Evolutionary conservation across 2,888 invertebrate species (phyloP), one percentile per base, ranked within the genome.

Genomic region (Balanococcus diminutus): DNA sequence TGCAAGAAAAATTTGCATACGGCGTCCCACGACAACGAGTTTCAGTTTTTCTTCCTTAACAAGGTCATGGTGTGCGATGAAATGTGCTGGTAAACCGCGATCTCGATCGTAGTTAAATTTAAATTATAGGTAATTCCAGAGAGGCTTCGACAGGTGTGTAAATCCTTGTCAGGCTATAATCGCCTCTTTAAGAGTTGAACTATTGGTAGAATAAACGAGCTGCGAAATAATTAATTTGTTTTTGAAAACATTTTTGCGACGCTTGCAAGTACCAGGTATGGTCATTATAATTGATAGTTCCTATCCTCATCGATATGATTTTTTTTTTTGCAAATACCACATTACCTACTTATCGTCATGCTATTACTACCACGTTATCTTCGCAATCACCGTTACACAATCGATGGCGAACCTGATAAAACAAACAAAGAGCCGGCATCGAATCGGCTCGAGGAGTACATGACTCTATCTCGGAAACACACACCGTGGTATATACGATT

Each of bases 111-210:
- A n/a, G n/a, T 51, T 51, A 51, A 51, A 51, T 51, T 51, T 8
- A 19, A 51, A 51, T 51, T 51, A 19, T 9, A 19, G n/a, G 19
- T 51, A 56, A 14, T 67, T 67, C 11, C 61, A 67, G 28, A 22
- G 11, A 67, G n/a, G 19, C 61, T 67, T 67, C 61, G 61, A 67
- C 61, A 67, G 61, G 61, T 67, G 61, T 28, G 28, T 67, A 51
- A 51, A 51, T 51, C 19, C 8, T 51, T 51, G n/a, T 51, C 19
- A 51, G 51, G 19, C 19, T 51, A n/a, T n/a, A 51, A 51, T 19
- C 9, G 19, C 51, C 19, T 51, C 19, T 11, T 28, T 11, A n/a
- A n/a, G n/a, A n/a, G 28, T 28, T 16, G 67, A 67, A 28, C 2
- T 25, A 67, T 67, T 11, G 25, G 28, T 67, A 28, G 67, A 16